Base-by-base conservation (phyloP, 2,888 invertebrate genomes). In the Coleophora deauratella region DNA sequence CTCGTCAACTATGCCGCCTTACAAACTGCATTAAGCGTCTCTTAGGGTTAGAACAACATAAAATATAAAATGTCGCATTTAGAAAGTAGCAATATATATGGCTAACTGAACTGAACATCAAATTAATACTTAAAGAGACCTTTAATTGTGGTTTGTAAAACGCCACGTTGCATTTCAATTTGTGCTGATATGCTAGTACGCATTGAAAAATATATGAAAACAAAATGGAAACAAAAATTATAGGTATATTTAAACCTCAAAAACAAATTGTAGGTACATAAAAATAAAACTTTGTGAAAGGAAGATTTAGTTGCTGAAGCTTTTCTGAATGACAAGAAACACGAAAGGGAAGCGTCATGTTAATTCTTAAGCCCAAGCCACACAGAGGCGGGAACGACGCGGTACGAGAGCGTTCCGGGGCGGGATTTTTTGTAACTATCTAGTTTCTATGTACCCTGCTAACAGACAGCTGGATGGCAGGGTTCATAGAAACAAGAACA, bases 141-240 rank as follows among this genome's bases (percentile, higher is more conserved):
- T 66, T 61, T 60, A 63, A 63, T 61, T 57, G 56, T 54, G 44
- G 35, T 64, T 62, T 61, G 69, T 65, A 66, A 70, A 59, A 63
- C 64, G 68, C 64, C 71, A 70, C 58, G 49, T 51, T 47, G 49
- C 47, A 52, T 56, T 65, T 66, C 62, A 59, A 58, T 48, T 59
- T 71, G 71, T 72, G 70, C 72, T 73, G 65, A 66, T 21, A 21
- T 66, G 57, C 62, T 60, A 52, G 45, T 51, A 50, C 45, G 46
- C 42, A 50, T 46, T 37, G 47, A 45, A 33, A 36, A 40, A 39
- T 30, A 28, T 38, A 42, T 66, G 58, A 70, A 72, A 70, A 71
- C 59, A 71, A 68, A 62, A 33, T 43, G 48, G 41, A 54, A 61
- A 54, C 49, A 54, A 52, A 61, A 59, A 56, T 48, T 54, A 57